A percentile compares a stretch with the other conserved stretches of the same genome.
phyloP scores from a whole-genome alignment of 2,113 vertebrate genomes.

The Vulpes vulpes region DNA sequence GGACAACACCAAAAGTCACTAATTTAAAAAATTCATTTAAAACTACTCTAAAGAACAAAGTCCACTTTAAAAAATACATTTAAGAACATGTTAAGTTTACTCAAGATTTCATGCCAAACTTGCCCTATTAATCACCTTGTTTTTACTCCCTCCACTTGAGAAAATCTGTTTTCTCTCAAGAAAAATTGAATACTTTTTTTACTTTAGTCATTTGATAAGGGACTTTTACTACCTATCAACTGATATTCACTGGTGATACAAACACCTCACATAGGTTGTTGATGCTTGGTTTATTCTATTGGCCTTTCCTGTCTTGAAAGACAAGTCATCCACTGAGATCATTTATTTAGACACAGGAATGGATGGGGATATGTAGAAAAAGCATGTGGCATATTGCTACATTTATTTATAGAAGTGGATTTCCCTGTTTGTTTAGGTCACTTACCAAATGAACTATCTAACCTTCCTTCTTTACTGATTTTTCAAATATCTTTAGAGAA shows the following conservation, averaged over 20 bases:
- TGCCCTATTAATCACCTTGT: not conserved
- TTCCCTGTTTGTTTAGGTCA: not conserved
- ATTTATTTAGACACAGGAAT: not conserved
- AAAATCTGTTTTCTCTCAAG: not conserved
- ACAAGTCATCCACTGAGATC: not conserved
- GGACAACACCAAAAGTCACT: not conserved
- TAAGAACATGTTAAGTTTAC: not conserved
- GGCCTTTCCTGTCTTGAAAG: not conserved
- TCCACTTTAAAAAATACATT: not conserved
- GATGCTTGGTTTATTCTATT: not conserved
- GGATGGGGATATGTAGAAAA: not conserved
- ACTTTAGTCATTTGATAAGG: not conserved
- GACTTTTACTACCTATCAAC: not conserved
- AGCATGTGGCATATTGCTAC: not conserved
- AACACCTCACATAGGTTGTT: not conserved
- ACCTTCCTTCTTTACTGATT: not conserved
- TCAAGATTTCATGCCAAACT: not conserved
- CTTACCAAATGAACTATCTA: not conserved
- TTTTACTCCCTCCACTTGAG: not conserved
- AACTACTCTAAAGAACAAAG: not conserved
- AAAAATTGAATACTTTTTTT: not conserved
- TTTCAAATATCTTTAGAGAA: slow-evolving; percentile 35
- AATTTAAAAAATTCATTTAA: not conserved
- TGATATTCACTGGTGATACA: not conserved
- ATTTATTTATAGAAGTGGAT: not conserved